Evolutionary conservation across 2,113 vertebrate genomes (phyloP), one percentile per base, ranked within the genome.

Genomic region (Lepus europaeus): DNA sequence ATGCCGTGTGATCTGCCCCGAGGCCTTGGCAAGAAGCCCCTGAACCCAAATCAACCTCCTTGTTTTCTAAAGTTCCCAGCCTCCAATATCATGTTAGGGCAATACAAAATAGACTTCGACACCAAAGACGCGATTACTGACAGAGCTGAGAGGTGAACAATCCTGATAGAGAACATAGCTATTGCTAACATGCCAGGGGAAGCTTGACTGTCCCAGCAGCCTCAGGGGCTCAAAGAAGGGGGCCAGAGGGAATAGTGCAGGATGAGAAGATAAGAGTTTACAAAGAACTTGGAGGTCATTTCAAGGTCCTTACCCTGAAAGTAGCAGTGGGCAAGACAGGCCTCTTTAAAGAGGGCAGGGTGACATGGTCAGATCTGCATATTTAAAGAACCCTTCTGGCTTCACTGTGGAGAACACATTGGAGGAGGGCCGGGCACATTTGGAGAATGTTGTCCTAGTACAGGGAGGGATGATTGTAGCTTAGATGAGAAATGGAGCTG

Each of bases 231-330:
- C 29, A 73, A 23, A 79, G 27, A 23, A 73, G 14, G 56, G 72
- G 56, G 39, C 11, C 36, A 90, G 20, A 19, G 45, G 61, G 59
- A 83, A 22, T 4, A 5, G 19, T 93, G 13, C 6, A 16, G 22
- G n/a, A 31, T 51, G 27, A 53, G 0, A 61, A 36, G 13, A 29
- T 9, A 27, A 64, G 19, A 74, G 45, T 4, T 29, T 70, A 72
- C 73, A 86, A 85, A 82, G 45, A 91, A 27, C 14, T 23, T 31
- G 39, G 51, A 69, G 2, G 9, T 81, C 45, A 64, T 87, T 87
- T 53, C 61, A 90, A 91, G 9, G 14, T 76, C 20, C 89, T 92
- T 80, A 51, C 74, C 51, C 63, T 59, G 77, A 73, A 94, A 72
- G 19, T 10, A 80, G 14, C 53, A 61, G 29, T 39, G 80, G 66